Conservation (phyloP, 2,888 invertebrate species). For the Spisula solida region DNA sequence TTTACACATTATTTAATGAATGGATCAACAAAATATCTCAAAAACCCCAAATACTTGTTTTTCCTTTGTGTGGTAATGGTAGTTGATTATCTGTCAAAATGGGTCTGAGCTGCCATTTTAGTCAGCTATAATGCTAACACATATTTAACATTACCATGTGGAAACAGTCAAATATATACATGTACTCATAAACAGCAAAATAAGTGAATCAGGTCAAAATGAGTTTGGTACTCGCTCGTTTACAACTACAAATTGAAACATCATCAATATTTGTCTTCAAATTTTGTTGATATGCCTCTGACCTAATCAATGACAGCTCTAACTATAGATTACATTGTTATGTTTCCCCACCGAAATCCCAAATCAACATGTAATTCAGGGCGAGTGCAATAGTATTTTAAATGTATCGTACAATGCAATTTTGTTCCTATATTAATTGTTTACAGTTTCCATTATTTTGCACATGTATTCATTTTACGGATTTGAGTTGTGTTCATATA, state of each 20-base stretch:
- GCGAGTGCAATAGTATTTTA: slow-evolving; percentile 50
- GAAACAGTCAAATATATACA: too few relatives aligned
- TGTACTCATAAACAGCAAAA: too few relatives aligned
- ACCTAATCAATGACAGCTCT: background rate
- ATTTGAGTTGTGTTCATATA: background rate
- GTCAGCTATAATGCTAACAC: too few relatives aligned
- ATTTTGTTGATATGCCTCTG: background rate
- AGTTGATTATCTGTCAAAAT: too few relatives aligned
- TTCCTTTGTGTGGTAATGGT: too few relatives aligned
- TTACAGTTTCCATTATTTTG: background rate
- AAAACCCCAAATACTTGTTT: too few relatives aligned
- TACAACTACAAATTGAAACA: background rate
- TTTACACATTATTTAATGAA: too few relatives aligned
- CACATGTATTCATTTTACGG: background rate
- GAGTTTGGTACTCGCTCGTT: too few relatives aligned
- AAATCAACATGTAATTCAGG: slow-evolving; percentile 35
- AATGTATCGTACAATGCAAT: slow-evolving; percentile 3
- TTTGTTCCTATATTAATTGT: background rate
- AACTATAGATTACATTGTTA: background rate
- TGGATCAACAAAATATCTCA: too few relatives aligned
- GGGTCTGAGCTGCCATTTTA: too few relatives aligned
- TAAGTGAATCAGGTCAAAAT: too few relatives aligned
- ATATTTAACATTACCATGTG: too few relatives aligned
- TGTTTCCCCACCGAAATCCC: slow-evolving; percentile 24
- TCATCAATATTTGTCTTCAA: background rate